phyloP scores from a whole-genome alignment of 2,797 vertebrate genomes.

The Periophthalmus magnuspinnatus region DNA sequence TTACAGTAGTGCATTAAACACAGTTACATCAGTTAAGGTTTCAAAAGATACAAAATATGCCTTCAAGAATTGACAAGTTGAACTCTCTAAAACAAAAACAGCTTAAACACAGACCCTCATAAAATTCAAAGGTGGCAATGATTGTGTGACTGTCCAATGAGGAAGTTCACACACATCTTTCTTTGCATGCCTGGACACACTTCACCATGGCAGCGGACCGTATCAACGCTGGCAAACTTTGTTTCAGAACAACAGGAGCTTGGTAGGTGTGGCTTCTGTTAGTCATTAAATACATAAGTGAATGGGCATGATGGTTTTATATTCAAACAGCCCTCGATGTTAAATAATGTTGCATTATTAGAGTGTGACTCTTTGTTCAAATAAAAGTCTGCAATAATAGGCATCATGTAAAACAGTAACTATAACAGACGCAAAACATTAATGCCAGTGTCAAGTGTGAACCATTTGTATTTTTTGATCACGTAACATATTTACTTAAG shows the following conservation, averaged over 20 bases:
- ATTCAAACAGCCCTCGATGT: neutral
- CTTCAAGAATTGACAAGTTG: constrained; percentile 57
- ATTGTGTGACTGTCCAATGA: constrained; percentile 62
- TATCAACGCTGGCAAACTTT: constrained; percentile 22
- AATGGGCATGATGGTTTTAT: neutral
- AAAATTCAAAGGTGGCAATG: constrained; percentile 75
- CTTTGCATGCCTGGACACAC: constrained; percentile 52
- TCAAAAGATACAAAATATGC: constrained; percentile 8
- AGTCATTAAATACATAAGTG: neutral
- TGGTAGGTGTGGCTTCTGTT: neutral
- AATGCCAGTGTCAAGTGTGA: too few relatives aligned
- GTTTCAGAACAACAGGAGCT: constrained; percentile 6
- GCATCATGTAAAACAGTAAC: neutral
- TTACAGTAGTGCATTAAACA: neutral
- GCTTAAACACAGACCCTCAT: constrained; percentile 36
- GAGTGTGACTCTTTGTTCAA: neutral
- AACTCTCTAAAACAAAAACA: constrained; percentile 49
- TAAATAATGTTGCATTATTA: neutral
- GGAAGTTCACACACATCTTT: constrained; percentile 63
- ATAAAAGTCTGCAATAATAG: neutral
- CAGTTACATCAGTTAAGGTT: neutral
- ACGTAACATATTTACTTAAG: too few relatives aligned
- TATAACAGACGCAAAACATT: neutral
- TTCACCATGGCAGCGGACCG: constrained; percentile 41
- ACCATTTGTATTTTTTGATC: too few relatives aligned